These are phyloP conservation scores for Hypotaenidia okinawae DNA, from an alignment of 2,797 vertebrate species.

Conservation along the genomic window DNA sequence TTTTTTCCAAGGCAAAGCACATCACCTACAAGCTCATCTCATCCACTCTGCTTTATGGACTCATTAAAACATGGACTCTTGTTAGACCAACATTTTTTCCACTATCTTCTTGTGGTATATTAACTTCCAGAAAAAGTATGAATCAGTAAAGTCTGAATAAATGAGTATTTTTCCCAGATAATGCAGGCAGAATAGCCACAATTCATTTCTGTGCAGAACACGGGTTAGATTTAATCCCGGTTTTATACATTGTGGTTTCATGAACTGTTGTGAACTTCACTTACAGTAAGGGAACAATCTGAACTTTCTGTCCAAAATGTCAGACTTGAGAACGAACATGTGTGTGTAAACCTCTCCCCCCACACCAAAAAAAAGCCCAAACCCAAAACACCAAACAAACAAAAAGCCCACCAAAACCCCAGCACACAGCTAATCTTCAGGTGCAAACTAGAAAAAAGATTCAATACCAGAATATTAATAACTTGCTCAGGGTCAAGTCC, in stretches of 20 bases:
- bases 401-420: too few species aligned
- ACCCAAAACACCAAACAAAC: too few species aligned
- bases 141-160: not conserved
- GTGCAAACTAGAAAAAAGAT: not conserved
- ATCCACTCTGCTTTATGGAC: not conserved
- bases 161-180: not conserved
- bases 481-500: conserved; percentile 96
- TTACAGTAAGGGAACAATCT: not conserved
- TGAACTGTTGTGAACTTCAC: not conserved
- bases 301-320: not conserved
- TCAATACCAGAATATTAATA: conserved; percentile 90
- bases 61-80: not conserved
- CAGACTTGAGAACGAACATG: not conserved
- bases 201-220: not conserved
- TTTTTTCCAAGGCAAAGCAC: not conserved
- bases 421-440: not conserved
- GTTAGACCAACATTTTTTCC: not conserved
- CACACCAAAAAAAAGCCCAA: too few species aligned
- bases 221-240: not conserved
- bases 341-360: too few species aligned
- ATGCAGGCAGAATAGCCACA: not conserved
- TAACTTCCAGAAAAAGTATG: not conserved
- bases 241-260: not conserved
- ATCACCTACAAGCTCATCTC: not conserved
- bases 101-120: not conserved